Base-by-base conservation (phyloP, 2,797 vertebrate genomes). In the Gobionotothen gibberifrons region DNA sequence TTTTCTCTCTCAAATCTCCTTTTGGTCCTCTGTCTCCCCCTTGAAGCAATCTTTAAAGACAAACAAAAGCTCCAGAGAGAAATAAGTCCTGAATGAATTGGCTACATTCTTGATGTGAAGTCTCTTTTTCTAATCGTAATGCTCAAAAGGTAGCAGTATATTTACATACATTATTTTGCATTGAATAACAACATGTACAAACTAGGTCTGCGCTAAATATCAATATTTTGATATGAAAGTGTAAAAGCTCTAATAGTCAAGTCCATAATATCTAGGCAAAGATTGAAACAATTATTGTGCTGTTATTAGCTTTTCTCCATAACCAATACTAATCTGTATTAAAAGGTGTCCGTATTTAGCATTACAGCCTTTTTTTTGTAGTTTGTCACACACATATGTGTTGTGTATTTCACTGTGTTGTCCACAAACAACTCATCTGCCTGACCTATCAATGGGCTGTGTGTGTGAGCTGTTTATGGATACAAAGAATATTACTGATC, bases 31-130 rank as follows among this genome's bases (percentile, higher is more conserved):
- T 72, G 81, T 85, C 79, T 89, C 75, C 61, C 76, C 68, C 85
- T 86, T 79, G 79, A 87, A 86, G 76, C 78, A 82, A 70, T 80
- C 61, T 83, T 76, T 69, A 69, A 48, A 76, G 87, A 78, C 72
- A 80, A 75, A 53, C 16, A 65, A 39, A 66, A 39, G 3, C 9
- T 1, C 11, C 22, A 52, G n/a, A 47, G 12, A 26, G n/a, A 43
- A 55, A 61, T 55, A 49, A 66, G 42, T 49, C 5, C 44, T 53
- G 9, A 43, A 57, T 15, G 19, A 56, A 57, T 68, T 4, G 3
- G 15, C n/a, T 21, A 12, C 7, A 5, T 44, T 42, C 51, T 51
- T 16, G 47, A 26, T 40, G 43, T 56, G 21, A 21, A 49, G 12
- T 58, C 9, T 52, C 5, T 21, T 53, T 13, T 40, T 46, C 0